Base-by-base conservation (phyloP, 2,888 invertebrate genomes). In the Heteromyza rotundicornis region DNA sequence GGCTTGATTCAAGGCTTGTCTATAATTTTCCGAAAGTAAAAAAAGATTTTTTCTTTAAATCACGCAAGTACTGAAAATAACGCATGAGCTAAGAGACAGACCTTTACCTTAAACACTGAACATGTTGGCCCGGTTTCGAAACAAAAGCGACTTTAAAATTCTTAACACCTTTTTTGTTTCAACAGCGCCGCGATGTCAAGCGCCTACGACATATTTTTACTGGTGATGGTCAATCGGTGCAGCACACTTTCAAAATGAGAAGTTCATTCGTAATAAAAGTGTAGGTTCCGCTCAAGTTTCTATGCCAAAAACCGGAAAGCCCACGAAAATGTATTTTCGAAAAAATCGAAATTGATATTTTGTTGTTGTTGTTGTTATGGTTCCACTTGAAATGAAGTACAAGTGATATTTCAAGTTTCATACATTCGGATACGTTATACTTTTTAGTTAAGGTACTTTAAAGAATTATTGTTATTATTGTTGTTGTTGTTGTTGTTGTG, bases 301-400 rank as follows among this genome's bases (percentile, higher is more conserved):
- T 12, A 32, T 32, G 32, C 32, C 5, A 8, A n/a, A 57, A 57
- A 57, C 51, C 49, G 57, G 57, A 50, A 50, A 57, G 12, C 57
- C 57, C 57, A 57, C 57, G 36, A 51, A 50, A 50, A n/a, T n/a
- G n/a, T n/a, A n/a, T 57, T 40, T 40, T 7, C 40, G 3, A 12
- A 22, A 22, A 22, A 44, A 56, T 24, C 56, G 47, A 47, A 56
- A 27, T 56, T 56, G 24, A n/a, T 40, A 40, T 40, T 40, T 40
- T 40, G 7, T 8, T 14, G 40, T n/a, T n/a, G n/a, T 40, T 40
- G 7, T 3, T 40, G 3, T 14, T 40, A 3, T n/a, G n/a, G 8
- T n/a, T 14, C 3, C 40, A 12, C 40, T 40, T 3, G 3, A 14
- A 7, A 8, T n/a, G n/a, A n/a, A n/a, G n/a, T n/a, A n/a, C n/a